Evolutionary conservation across 2,113 vertebrate species (phyloP).

Genomic region (Brachirus orientalis): DNA sequence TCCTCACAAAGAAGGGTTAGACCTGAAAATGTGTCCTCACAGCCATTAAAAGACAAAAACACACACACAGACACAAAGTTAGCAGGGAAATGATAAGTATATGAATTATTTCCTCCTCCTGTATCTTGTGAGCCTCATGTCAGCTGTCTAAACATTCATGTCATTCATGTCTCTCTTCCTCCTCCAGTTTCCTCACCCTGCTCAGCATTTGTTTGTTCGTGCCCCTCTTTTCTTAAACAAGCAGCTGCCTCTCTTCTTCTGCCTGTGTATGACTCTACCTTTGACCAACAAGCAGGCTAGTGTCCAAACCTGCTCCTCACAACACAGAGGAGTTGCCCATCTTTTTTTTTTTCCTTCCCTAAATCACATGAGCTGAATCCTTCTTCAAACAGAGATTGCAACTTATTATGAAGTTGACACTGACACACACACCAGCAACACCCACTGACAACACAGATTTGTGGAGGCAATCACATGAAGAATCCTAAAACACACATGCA

Average conservation of each 20-base stretch:
- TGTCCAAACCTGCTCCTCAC: conserved; percentile 47
- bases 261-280: conserved; percentile 29
- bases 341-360: conserved; percentile 27
- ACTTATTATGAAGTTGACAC: conserved; percentile 3
- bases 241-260: conserved; percentile 36
- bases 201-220: not conserved
- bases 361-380: conserved; percentile 19
- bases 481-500: conserved; percentile 4
- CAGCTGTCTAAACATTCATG: no score
- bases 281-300: conserved; percentile 41
- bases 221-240: conserved; percentile 23
- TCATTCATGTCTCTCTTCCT: no score
- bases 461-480: not conserved
- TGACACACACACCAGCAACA: not conserved
- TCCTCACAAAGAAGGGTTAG: no score
- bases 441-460: not conserved
- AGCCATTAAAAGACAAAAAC: no score
- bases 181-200: no score
- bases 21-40: no score
- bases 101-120: no score
- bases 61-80: no score
- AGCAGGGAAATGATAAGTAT: no score
- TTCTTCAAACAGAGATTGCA: conserved; percentile 6
- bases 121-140: no score
- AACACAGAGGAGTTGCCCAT: no score